Percentiles rank a stretch among this genome's conserved stretches.
Evolutionary conservation across 2,888 invertebrate species (phyloP).

Genomic region (Protonemura montana): DNA sequence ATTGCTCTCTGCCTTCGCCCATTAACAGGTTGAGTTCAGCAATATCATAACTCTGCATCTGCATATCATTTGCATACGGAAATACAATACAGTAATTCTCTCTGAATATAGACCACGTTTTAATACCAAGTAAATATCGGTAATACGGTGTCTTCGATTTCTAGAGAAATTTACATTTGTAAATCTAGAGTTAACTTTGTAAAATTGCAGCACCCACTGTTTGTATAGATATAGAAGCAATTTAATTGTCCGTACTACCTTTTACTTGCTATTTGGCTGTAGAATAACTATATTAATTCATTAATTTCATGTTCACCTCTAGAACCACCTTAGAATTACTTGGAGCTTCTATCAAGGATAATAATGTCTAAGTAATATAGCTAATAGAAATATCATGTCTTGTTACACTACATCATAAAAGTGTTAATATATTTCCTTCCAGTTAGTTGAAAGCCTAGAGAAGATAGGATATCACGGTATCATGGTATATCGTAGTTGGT

Average conservation of each 20-base stretch:
- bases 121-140: not conserved
- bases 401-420: not conserved
- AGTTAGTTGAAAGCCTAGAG: conserved; percentile 5
- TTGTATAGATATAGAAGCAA: too few relatives aligned
- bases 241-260: not conserved
- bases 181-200: too few relatives aligned
- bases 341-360: not conserved
- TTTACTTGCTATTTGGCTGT: not conserved
- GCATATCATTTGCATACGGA: conserved; percentile 1
- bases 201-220: too few relatives aligned
- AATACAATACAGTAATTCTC: conserved; percentile 9
- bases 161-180: too few relatives aligned
- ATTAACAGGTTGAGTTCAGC: not conserved
- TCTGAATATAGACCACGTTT: not conserved
- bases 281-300: not conserved
- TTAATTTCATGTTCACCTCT: not conserved
- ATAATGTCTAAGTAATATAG: not conserved
- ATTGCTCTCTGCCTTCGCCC: not conserved
- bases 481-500: not conserved
- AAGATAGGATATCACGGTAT: not conserved
- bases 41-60: not conserved
- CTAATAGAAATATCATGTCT: conserved; percentile 1
- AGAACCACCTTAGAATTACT: not conserved
- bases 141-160: not conserved
- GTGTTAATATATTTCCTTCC: conserved; percentile 7